phyloP scores from a whole-genome alignment of 2,113 vertebrate genomes.

The Cacatua alba region DNA sequence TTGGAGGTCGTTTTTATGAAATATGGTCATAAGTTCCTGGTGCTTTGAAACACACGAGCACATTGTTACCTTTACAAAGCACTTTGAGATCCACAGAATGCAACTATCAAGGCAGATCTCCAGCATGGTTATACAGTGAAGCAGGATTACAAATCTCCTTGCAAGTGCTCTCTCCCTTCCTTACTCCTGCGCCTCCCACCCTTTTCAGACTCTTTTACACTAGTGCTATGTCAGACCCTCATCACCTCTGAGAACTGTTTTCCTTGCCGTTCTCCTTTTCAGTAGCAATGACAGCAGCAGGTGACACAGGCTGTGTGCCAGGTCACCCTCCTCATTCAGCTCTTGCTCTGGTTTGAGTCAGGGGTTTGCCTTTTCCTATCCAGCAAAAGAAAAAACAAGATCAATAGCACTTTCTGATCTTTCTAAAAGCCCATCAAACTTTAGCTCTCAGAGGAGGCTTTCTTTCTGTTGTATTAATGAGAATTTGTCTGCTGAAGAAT shows the following conservation, averaged over 20 bases:
- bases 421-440: not conserved
- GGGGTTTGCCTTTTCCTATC: not conserved
- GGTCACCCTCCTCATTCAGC: not conserved
- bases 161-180: not conserved
- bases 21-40: not conserved
- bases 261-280: not conserved
- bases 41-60: not conserved
- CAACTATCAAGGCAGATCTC: not conserved
- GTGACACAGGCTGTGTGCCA: not conserved
- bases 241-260: not conserved
- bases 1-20: not conserved
- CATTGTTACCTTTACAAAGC: not conserved
- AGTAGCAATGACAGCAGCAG: not conserved
- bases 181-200: not conserved
- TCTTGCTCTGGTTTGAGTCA: not conserved
- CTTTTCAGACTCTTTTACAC: not conserved
- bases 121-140: not conserved
- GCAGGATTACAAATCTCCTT: not conserved
- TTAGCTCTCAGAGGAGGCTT: not conserved
- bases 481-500: not conserved
- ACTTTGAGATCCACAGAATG: not conserved
- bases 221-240: not conserved
- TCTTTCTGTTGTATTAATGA: not conserved
- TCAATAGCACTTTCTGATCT: not conserved
- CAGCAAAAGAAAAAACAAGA: not conserved